These are phyloP conservation scores for Pseudotriccus pelzelni DNA, from an alignment of 2,797 vertebrate species.

Conservation along the genomic window DNA sequence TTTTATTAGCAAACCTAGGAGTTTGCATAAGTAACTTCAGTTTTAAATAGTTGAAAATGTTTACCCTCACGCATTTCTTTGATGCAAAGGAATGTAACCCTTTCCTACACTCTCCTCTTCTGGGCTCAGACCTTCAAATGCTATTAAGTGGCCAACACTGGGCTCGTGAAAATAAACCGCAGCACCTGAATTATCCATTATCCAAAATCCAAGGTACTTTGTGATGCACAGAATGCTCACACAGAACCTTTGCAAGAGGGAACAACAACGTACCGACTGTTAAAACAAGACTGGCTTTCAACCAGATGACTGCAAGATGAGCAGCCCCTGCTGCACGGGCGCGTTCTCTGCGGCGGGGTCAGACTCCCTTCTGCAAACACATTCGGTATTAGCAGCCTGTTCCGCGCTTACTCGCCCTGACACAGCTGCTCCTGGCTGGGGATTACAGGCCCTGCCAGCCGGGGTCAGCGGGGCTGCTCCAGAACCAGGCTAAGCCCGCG, in stretches of 20 bases:
- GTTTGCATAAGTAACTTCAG: background rate
- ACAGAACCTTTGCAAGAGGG: background rate
- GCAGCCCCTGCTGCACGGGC: rapidly evolving
- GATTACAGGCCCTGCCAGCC: background rate
- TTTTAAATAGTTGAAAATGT: background rate
- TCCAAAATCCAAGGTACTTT: background rate
- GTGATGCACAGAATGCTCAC: background rate
- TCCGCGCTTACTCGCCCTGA: background rate
- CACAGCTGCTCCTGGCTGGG: background rate
- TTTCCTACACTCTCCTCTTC: background rate
- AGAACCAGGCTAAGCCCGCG: background rate
- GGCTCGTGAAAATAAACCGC: background rate
- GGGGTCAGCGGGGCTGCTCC: rapidly evolving
- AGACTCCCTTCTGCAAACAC: background rate
- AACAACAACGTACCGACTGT: background rate
- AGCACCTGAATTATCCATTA: background rate
- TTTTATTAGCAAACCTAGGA: background rate
- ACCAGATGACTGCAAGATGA: background rate
- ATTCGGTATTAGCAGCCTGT: background rate
- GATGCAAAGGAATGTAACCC: background rate
- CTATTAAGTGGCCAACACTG: background rate
- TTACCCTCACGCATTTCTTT: background rate
- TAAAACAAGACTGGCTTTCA: background rate
- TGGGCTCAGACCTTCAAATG: background rate
- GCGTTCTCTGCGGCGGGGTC: background rate